Evolutionary conservation across 2,888 invertebrate genomes (phyloP).

Genomic region (Drosophila merina): DNA sequence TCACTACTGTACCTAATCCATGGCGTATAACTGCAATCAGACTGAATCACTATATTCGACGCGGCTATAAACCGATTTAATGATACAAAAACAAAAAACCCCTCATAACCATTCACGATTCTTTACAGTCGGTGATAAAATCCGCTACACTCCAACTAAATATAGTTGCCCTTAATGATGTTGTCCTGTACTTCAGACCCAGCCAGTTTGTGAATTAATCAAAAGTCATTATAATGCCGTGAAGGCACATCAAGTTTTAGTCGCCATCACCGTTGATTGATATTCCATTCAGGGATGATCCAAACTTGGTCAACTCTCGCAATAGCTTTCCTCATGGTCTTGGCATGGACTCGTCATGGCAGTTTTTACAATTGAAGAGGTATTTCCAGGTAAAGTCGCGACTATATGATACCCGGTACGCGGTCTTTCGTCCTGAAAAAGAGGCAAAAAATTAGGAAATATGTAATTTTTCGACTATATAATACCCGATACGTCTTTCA

Average conservation of each 20-base stretch:
- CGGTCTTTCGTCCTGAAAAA: too few relatives aligned
- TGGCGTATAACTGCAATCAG: constrained; percentile 18
- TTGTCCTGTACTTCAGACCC: neutral
- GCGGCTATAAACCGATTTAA: constrained; percentile 35
- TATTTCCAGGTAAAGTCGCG: neutral
- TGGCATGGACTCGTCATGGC: neutral
- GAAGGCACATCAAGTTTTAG: neutral
- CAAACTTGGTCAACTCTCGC: constrained; percentile 30
- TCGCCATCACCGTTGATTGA: neutral
- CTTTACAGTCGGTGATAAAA: constrained; percentile 27
- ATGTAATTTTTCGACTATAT: too few relatives aligned
- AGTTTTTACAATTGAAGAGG: neutral
- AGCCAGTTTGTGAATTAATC: neutral
- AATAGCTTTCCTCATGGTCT: neutral
- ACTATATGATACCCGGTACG: neutral
- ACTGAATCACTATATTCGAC: constrained; percentile 30
- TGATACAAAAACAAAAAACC: constrained; percentile 10
- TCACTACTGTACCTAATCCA: constrained; percentile 6
- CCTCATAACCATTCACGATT: constrained; percentile 18
- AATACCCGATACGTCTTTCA: too few relatives aligned
- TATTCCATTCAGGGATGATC: neutral
- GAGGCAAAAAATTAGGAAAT: too few relatives aligned
- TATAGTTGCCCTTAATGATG: neutral
- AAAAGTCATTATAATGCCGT: neutral
- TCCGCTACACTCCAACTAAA: neutral